Evolutionary conservation across 2,888 invertebrate species (phyloP).

Genomic region (Lasius platythorax): DNA sequence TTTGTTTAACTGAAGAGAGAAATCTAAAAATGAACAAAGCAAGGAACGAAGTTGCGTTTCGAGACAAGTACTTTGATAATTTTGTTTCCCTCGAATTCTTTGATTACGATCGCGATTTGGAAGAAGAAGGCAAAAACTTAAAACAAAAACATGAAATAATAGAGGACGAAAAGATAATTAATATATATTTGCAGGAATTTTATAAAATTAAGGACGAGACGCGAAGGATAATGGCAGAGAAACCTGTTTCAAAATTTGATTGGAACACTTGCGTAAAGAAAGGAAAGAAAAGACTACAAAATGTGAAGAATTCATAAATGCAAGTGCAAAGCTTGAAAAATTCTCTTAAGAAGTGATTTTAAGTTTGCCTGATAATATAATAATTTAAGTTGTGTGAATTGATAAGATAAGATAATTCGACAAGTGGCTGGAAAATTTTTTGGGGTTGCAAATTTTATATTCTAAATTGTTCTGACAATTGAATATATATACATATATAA

Average conservation of each 20-base stretch:
- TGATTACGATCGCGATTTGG: constrained; percentile 21
- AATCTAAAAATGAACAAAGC: constrained; percentile 86
- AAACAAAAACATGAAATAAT: not conserved
- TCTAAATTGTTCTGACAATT: not conserved
- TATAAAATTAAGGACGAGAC: constrained; percentile 76
- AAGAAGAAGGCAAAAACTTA: not conserved
- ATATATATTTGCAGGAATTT: constrained; percentile 65
- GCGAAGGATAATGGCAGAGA: constrained; percentile 47
- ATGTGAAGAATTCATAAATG: not conserved
- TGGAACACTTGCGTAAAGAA: constrained; percentile 71
- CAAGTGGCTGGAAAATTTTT: not conserved
- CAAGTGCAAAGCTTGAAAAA: not conserved
- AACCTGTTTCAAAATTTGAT: constrained; percentile 29
- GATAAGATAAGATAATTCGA: constrained; percentile 58
- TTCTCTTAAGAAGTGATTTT: not conserved
- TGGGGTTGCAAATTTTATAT: not conserved
- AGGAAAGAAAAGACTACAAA: not conserved
- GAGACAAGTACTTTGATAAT: constrained; percentile 68
- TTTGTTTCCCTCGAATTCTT: constrained; percentile 72
- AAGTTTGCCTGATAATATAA: not conserved
- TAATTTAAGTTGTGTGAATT: not conserved
- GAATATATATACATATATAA: not conserved
- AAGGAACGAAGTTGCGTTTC: constrained; percentile 56
- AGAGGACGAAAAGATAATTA: not conserved
- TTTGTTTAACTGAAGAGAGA: constrained; percentile 87